Percentiles rank a stretch among this genome's conserved stretches.
Evolutionary conservation across 2,797 vertebrate genomes (phyloP).

Genomic region (Sparidentex hasta): DNA sequence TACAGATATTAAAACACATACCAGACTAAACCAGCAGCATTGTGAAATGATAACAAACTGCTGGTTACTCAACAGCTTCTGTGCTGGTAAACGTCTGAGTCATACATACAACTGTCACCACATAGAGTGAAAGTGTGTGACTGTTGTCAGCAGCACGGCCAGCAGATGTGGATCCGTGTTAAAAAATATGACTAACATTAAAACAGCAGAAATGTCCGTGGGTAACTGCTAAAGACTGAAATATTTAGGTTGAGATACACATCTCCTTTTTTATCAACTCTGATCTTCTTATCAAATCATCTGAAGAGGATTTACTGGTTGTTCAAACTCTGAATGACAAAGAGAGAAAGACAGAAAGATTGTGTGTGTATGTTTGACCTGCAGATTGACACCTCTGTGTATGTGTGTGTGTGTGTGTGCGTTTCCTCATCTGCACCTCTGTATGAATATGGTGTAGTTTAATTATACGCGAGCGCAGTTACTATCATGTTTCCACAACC

Average conservation of each 20-base stretch:
- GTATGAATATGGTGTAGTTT: too few species aligned
- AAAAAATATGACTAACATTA: background rate
- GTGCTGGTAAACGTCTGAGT: slow-evolving; percentile 4
- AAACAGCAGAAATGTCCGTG: background rate
- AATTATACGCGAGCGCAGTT: background rate
- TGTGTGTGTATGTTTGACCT: background rate
- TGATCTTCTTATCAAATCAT: background rate
- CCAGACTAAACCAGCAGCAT: too few species aligned
- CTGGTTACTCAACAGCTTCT: background rate
- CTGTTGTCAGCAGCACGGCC: background rate
- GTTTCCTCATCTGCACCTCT: background rate
- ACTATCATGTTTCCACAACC: slow-evolving; percentile 3
- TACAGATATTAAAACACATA: too few species aligned
- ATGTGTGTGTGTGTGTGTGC: background rate
- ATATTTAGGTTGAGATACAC: slow-evolving; percentile 27
- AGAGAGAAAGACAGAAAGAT: too few species aligned
- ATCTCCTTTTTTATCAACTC: background rate
- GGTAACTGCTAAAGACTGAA: background rate
- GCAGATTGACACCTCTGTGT: too few species aligned
- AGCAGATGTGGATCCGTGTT: background rate
- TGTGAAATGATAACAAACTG: background rate
- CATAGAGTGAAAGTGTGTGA: background rate
- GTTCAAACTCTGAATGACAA: background rate
- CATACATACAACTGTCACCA: background rate
- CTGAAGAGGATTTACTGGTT: background rate